These are phyloP conservation scores for Muschampia plurimacula DNA, from an alignment of 2,888 invertebrate species.

Conservation along the genomic window DNA sequence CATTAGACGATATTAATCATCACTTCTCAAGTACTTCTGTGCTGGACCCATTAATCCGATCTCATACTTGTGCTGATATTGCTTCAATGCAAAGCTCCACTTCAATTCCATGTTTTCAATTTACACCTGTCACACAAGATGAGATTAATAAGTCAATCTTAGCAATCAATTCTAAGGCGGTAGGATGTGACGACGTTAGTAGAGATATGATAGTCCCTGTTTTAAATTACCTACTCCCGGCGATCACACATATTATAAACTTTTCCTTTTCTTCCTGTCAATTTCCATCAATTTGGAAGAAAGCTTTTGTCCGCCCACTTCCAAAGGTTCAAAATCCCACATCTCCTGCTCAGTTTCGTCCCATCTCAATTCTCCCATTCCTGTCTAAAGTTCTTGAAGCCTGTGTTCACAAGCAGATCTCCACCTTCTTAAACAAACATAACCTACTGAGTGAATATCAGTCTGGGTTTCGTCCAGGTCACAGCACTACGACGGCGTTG, in stretches of 20 bases:
- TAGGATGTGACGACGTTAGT: not conserved
- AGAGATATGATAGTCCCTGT: not conserved
- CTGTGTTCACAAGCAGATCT: conserved; percentile 1
- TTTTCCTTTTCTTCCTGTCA: not conserved
- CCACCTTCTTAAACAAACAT: not conserved
- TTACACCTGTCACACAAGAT: no score
- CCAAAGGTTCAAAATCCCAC: not conserved
- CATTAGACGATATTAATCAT: no score
- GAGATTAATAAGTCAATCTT: no score
- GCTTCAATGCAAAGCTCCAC: no score
- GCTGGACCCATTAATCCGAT: no score
- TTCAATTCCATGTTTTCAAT: no score
- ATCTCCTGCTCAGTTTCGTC: not conserved
- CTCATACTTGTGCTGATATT: no score
- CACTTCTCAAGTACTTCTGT: no score
- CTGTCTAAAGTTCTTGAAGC: conserved; percentile 5
- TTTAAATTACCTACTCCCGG: not conserved
- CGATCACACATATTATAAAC: not conserved
- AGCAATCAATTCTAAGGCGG: no score
- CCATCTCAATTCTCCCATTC: not conserved
- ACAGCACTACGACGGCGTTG: conserved; percentile 2
- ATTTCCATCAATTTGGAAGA: not conserved
- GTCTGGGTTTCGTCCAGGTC: conserved; percentile 3
- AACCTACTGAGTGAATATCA: not conserved
- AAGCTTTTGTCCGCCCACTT: not conserved